These are phyloP conservation scores for Petrosia ficiformis DNA, from an alignment of 37 sponge, comb jelly and placozoan genomes.

Conservation along the genomic window DNA sequence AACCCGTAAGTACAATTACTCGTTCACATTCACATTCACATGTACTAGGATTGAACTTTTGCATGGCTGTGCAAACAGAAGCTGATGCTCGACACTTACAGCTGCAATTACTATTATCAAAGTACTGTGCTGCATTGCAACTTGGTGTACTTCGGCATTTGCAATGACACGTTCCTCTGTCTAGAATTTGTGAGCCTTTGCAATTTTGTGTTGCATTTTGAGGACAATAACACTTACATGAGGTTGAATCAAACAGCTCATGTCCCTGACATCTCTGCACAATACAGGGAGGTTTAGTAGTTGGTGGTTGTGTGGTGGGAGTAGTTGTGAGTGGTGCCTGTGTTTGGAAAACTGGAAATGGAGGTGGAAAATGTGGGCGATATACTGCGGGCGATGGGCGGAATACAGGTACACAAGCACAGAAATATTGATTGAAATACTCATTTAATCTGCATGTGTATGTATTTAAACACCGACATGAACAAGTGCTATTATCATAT, in stretches of 20 bases:
- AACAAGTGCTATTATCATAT: constrained; percentile 13
- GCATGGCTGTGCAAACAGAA: background rate
- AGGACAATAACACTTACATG: background rate
- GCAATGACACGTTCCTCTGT: constrained; percentile 12
- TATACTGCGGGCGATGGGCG: background rate
- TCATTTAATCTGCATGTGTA: background rate
- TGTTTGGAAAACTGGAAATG: constrained; percentile 1
- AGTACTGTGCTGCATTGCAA: background rate
- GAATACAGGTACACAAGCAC: constrained; percentile 25
- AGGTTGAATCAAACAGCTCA: constrained; percentile 1
- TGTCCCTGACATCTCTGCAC: no score
- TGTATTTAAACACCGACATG: constrained; percentile 20
- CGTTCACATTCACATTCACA: constrained; percentile 29
- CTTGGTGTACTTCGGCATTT: background rate
- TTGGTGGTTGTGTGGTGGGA: background rate
- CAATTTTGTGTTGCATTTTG: background rate
- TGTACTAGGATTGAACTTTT: constrained; percentile 11
- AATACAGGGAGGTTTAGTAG: background rate
- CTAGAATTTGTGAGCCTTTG: background rate
- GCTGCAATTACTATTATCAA: background rate
- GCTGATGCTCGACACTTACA: background rate
- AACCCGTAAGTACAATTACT: background rate
- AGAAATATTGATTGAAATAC: constrained; percentile 11
- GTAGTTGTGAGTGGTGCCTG: constrained; percentile 1
- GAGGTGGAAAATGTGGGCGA: background rate